Evolutionary conservation across 1,140 invertebrate species (phyloP).

Genomic region (Paralvinella palmiformis): DNA sequence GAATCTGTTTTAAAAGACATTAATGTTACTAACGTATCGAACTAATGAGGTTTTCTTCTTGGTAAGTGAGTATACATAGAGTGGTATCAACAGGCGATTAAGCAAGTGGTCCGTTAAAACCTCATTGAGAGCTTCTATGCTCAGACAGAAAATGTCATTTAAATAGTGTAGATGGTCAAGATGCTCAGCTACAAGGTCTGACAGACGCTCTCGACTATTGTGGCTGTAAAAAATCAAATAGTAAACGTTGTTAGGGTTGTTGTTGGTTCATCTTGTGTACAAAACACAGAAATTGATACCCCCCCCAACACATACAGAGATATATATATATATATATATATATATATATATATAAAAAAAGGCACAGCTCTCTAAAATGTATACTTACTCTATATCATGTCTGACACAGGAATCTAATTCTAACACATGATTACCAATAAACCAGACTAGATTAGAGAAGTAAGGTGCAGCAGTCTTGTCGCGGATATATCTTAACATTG

Average conservation of each 20-base stretch:
- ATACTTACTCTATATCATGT: constrained; percentile 81
- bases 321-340: too few species aligned
- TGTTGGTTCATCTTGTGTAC: too few species aligned
- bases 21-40: too few species aligned
- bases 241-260: too few species aligned
- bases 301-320: too few species aligned
- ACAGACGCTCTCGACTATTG: constrained; percentile 74
- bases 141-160: constrained; percentile 90
- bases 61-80: constrained; percentile 85
- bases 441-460: constrained; percentile 98
- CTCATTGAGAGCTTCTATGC: constrained; percentile 88
- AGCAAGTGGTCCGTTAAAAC: constrained; percentile 92
- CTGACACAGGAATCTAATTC: constrained; percentile 92
- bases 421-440: constrained; percentile 95
- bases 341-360: too few species aligned
- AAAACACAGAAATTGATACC: too few species aligned
- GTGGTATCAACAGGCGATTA: constrained; percentile 84
- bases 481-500: constrained; percentile 92
- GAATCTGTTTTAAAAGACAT: too few species aligned
- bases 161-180: constrained; percentile 96
- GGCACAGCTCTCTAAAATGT: too few species aligned
- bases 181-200: constrained; percentile 94
- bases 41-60: background rate
- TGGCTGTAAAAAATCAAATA: constrained; percentile 75
- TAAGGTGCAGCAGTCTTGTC: constrained; percentile 94